phyloP scores from a whole-genome alignment of 2,113 vertebrate genomes.

The Motacilla tschutschensis region DNA sequence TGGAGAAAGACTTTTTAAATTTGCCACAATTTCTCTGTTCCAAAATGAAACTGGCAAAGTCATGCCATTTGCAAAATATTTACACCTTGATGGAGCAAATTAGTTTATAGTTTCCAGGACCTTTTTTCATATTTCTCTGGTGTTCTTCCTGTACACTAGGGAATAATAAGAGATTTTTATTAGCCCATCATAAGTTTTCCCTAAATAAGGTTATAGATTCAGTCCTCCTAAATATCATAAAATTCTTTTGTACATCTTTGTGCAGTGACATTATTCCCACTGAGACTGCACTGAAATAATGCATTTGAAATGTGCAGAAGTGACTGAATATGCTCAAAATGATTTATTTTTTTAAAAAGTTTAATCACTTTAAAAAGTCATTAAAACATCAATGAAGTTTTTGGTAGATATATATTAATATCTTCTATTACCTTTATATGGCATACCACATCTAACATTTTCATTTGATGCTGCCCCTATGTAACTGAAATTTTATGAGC shows the following conservation, averaged over 20 bases:
- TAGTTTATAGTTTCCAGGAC: background rate
- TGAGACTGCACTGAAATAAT: background rate
- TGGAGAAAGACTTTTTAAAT: background rate
- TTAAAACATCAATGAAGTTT: background rate
- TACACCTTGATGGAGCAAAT: background rate
- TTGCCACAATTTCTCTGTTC: background rate
- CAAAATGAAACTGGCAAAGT: background rate
- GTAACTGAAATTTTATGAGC: background rate
- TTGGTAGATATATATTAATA: background rate
- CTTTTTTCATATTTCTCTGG: background rate
- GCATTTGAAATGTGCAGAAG: background rate
- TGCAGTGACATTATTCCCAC: background rate
- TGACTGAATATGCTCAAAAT: background rate
- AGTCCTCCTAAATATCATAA: background rate
- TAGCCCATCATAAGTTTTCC: background rate
- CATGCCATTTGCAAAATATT: background rate
- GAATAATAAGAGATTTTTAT: background rate
- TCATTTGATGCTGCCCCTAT: background rate
- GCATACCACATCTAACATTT: background rate
- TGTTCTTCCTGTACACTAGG: background rate
- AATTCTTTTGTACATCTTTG: background rate
- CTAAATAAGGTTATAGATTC: background rate
- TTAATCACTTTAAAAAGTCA: background rate
- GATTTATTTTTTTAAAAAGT: background rate
- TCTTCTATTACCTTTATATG: background rate